These are phyloP conservation scores for Zapus hudsonius DNA, from an alignment of 2,113 vertebrate genomes.

Conservation along the genomic window DNA sequence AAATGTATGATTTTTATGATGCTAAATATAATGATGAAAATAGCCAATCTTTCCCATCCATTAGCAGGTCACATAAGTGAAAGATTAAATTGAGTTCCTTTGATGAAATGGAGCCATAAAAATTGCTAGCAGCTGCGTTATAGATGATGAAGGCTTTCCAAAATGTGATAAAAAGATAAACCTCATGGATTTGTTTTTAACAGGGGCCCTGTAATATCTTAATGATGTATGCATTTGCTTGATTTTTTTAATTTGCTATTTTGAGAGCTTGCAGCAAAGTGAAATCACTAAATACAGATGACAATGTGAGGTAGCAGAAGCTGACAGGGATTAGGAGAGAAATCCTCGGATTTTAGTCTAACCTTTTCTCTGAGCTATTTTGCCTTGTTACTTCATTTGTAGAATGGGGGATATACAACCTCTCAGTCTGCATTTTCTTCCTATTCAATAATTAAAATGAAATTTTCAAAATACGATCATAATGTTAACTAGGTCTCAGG, in stretches of 20 bases:
- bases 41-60: background rate
- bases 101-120: background rate
- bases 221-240: slow-evolving; percentile 10
- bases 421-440: background rate
- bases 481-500: background rate
- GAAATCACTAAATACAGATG: background rate
- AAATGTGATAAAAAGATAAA: slow-evolving; percentile 38
- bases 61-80: slow-evolving; percentile 49
- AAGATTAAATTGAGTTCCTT: background rate
- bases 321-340: background rate
- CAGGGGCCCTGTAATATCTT: slow-evolving; percentile 38
- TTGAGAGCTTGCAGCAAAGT: background rate
- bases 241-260: slow-evolving; percentile 40
- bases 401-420: background rate
- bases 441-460: slow-evolving; percentile 7
- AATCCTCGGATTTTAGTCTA: background rate
- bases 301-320: background rate
- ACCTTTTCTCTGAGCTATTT: background rate
- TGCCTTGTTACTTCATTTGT: background rate
- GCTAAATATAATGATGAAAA: background rate
- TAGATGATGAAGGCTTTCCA: background rate
- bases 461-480: background rate
- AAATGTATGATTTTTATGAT: slow-evolving; percentile 12
- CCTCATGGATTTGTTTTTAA: slow-evolving; percentile 13
- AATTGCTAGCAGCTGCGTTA: background rate